phyloP scores from a whole-genome alignment of 2,797 vertebrate species.

The Catharus ustulatus region DNA sequence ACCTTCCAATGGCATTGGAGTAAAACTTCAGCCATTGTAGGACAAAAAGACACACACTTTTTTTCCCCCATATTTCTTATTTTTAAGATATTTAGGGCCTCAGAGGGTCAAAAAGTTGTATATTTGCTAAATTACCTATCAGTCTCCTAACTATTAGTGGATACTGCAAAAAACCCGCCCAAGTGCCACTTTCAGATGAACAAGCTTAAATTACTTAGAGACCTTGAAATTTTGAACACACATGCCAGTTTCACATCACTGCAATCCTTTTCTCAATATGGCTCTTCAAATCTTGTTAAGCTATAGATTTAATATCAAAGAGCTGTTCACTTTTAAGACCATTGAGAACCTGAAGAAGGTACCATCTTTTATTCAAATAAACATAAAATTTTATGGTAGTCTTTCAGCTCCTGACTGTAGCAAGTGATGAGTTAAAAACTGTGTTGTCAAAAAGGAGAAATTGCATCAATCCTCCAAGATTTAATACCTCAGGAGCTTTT shows the following conservation, averaged over 20 bases:
- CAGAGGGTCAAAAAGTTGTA: neutral
- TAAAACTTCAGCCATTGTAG: neutral
- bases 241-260: neutral
- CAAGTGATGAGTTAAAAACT: constrained; percentile 31
- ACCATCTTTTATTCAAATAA: neutral
- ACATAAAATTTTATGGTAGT: neutral
- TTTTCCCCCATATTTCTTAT: neutral
- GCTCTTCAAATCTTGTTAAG: neutral
- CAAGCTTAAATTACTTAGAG: neutral
- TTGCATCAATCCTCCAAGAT: constrained; percentile 36
- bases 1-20: neutral
- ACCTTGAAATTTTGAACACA: neutral
- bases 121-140: neutral
- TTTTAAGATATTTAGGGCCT: neutral
- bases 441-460: constrained; percentile 57
- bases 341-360: neutral
- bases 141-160: neutral
- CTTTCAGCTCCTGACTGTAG: neutral
- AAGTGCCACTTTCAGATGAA: neutral
- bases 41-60: neutral
- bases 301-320: neutral
- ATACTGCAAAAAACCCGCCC: neutral
- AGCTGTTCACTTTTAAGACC: neutral
- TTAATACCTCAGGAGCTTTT: constrained; percentile 47
- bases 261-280: neutral